A percentile compares a stretch with the other conserved stretches of the same genome.
phyloP scores from a whole-genome alignment of 2,888 invertebrate genomes.

The Agrotis segetum region DNA sequence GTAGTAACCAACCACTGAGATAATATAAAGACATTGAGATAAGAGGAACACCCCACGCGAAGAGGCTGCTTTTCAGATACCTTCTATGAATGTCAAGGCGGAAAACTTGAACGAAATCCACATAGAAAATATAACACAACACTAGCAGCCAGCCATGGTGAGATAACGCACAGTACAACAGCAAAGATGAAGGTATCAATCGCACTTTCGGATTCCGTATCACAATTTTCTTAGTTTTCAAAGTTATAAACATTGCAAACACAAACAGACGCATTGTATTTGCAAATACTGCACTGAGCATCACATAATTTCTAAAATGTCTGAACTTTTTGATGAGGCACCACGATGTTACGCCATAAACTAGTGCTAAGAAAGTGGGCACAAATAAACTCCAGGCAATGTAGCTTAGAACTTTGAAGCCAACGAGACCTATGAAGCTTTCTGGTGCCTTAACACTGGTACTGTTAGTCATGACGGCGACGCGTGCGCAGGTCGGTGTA shows the following conservation, averaged over 20 bases:
- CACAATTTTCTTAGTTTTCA: not conserved
- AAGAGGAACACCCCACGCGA: slow-evolving; percentile 28
- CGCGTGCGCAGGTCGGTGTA: slow-evolving; percentile 3
- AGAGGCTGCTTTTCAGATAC: slow-evolving; percentile 24
- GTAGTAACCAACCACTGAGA: slow-evolving; percentile 5
- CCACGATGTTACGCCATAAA: slow-evolving; percentile 35
- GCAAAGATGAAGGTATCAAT: slow-evolving; percentile 5
- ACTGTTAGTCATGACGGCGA: slow-evolving; percentile 1
- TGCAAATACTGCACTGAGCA: slow-evolving; percentile 5
- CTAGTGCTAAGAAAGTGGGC: slow-evolving; percentile 7
- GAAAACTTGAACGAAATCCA: slow-evolving; percentile 37
- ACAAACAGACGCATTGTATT: slow-evolving; percentile 16
- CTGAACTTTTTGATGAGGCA: slow-evolving; percentile 32
- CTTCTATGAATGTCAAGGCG: slow-evolving; percentile 19
- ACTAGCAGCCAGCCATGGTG: slow-evolving; percentile 27
- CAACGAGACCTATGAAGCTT: slow-evolving; percentile 13
- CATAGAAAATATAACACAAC: slow-evolving; percentile 36
- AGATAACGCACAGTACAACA: slow-evolving; percentile 14
- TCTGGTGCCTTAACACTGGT: not conserved
- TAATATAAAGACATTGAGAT: slow-evolving; percentile 15
- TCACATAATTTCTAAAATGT: slow-evolving; percentile 37
- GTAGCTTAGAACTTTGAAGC: not conserved
- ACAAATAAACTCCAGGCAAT: slow-evolving; percentile 23
- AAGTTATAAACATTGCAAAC: not conserved
- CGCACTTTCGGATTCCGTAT: slow-evolving; percentile 7